Evolutionary conservation across 2,888 invertebrate genomes (phyloP).

Genomic region (Apotomis turbidana): DNA sequence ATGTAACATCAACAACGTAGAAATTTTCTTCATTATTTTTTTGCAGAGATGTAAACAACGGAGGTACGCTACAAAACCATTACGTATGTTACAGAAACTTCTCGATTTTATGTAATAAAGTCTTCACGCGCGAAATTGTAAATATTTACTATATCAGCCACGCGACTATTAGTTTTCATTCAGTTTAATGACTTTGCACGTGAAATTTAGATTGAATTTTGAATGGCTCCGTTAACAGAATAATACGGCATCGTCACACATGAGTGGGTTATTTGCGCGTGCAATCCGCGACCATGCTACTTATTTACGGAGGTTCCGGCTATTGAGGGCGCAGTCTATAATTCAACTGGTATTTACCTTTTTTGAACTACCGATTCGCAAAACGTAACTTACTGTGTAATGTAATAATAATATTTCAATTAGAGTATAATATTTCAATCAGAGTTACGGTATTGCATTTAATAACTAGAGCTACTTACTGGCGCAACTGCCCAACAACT

Average conservation of each 20-base stretch:
- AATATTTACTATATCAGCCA: slow-evolving; percentile 17
- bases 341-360: slow-evolving; percentile 15
- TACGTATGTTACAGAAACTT: slow-evolving; percentile 40
- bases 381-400: not conserved
- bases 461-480: too few species aligned
- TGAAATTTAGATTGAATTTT: slow-evolving; percentile 11
- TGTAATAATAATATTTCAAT: too few species aligned
- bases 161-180: not conserved
- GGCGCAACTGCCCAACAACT: too few species aligned
- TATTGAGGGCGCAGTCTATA: slow-evolving; percentile 20
- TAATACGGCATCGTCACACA: slow-evolving; percentile 55
- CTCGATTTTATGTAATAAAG: slow-evolving; percentile 40
- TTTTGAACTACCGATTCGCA: slow-evolving; percentile 21
- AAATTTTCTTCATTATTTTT: slow-evolving; percentile 27
- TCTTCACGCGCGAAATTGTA: slow-evolving; percentile 28
- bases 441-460: too few species aligned
- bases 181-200: not conserved
- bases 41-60: slow-evolving; percentile 7
- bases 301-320: slow-evolving; percentile 45
- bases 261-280: slow-evolving; percentile 52
- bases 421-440: too few species aligned
- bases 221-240: slow-evolving; percentile 29
- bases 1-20: slow-evolving; percentile 18
- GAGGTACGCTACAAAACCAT: slow-evolving; percentile 1
- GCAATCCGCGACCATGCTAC: slow-evolving; percentile 52